Percentiles rank a stretch among this genome's conserved stretches.
Conservation (phyloP, 2,797 vertebrate species). For the Amblyraja radiata region DNA sequence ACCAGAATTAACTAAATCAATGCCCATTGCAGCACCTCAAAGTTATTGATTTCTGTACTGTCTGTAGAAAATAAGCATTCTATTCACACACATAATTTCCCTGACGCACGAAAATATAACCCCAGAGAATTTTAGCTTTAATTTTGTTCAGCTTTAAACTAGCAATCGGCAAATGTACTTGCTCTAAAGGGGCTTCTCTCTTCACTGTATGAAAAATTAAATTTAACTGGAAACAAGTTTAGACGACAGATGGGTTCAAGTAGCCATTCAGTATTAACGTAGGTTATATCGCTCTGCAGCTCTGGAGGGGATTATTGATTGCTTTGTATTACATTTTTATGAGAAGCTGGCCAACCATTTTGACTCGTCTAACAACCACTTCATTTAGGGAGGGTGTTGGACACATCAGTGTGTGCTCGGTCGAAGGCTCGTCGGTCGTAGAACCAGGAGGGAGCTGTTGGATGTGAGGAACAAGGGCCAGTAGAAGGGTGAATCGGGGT, state of each 20-base stretch:
- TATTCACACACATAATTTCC: background rate
- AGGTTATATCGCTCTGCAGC: background rate
- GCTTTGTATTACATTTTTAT: background rate
- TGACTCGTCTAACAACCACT: background rate
- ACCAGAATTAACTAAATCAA: background rate
- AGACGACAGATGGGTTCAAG: background rate
- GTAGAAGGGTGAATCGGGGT: too few species aligned
- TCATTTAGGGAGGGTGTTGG: background rate
- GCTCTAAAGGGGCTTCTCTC: background rate
- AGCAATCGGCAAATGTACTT: background rate
- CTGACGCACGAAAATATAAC: background rate
- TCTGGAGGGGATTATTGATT: constrained; percentile 4
- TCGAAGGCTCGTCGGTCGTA: too few species aligned
- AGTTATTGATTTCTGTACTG: background rate
- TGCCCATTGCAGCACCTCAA: background rate
- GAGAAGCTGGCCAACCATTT: background rate
- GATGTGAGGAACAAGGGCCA: too few species aligned
- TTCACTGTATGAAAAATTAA: background rate
- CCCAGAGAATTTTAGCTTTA: background rate
- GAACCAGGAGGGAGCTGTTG: too few species aligned
- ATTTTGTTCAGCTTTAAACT: background rate
- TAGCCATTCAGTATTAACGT: background rate
- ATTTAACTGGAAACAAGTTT: background rate
- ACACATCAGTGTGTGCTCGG: background rate
- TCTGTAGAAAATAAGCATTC: background rate